These are phyloP conservation scores for Sebastolobus altivelis DNA, from an alignment of 2,797 vertebrate genomes.

Conservation along the genomic window DNA sequence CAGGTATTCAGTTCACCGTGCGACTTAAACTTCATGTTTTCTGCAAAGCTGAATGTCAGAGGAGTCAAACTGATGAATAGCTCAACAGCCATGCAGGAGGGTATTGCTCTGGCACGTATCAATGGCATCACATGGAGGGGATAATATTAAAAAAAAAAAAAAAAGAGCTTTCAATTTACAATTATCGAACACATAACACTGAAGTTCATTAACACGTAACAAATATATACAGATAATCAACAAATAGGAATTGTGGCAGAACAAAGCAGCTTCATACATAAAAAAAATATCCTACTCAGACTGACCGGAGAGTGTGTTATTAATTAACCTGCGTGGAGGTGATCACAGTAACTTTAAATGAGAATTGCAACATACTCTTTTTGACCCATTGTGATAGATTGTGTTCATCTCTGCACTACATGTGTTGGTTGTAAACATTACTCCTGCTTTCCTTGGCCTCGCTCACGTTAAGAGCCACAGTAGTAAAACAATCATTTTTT, in stretches of 20 bases:
- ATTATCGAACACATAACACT: slow-evolving; percentile 81
- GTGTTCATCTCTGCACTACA: slow-evolving; percentile 50
- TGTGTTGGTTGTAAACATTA: slow-evolving; percentile 72
- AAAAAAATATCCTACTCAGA: slow-evolving; percentile 51
- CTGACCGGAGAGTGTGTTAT: slow-evolving; percentile 39
- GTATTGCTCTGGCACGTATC: slow-evolving; percentile 52
- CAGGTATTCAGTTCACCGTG: slow-evolving; percentile 49
- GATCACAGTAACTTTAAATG: slow-evolving; percentile 66
- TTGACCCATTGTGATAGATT: slow-evolving; percentile 57
- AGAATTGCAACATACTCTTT: slow-evolving; percentile 63
- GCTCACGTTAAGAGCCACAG: slow-evolving; percentile 43
- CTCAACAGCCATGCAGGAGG: slow-evolving; percentile 43
- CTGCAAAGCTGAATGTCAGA: slow-evolving; percentile 53
- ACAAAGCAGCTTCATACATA: slow-evolving; percentile 70
- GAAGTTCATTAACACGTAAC: slow-evolving; percentile 65
- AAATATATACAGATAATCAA: slow-evolving; percentile 81
- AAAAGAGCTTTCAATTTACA: slow-evolving; percentile 59
- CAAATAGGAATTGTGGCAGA: slow-evolving; percentile 66
- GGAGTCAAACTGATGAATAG: slow-evolving; percentile 37
- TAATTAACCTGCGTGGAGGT: slow-evolving; percentile 52
- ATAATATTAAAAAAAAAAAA: slow-evolving; percentile 61
- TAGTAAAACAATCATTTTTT: slow-evolving; percentile 37
- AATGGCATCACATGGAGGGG: slow-evolving; percentile 56
- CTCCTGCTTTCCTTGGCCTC: slow-evolving; percentile 58
- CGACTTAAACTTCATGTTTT: slow-evolving; percentile 36